Conservation (phyloP, 2,797 vertebrate genomes). For the Malacoraja senta region DNA sequence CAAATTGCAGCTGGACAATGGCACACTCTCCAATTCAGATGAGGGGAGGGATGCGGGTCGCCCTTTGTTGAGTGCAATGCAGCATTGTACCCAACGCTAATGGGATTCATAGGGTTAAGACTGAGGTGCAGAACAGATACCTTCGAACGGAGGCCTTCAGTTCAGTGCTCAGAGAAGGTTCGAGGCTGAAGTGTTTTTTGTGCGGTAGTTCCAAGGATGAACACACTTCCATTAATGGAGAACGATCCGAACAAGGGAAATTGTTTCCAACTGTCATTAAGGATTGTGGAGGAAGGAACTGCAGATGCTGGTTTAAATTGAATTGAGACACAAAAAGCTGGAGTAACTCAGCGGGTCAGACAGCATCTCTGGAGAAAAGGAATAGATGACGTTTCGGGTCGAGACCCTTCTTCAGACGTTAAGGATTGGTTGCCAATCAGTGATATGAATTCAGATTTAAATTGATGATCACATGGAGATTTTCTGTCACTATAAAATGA, state of each 20-base stretch:
- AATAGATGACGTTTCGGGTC: too few species aligned
- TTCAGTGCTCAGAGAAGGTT: not conserved
- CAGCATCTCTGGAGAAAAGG: too few species aligned
- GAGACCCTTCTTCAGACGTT: too few species aligned
- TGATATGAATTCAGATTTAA: not conserved
- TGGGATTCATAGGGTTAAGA: conserved; percentile 3
- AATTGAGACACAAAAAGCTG: too few species aligned
- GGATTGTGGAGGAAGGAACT: not conserved
- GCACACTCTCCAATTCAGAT: conserved; percentile 7
- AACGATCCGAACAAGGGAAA: not conserved
- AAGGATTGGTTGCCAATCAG: not conserved
- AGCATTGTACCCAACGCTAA: not conserved
- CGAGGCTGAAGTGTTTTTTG: not conserved
- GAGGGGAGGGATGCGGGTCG: too few species aligned
- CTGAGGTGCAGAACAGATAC: not conserved
- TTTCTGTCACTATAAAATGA: not conserved
- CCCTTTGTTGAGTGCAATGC: not conserved
- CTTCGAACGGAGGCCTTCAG: not conserved
- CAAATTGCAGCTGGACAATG: conserved; percentile 26
- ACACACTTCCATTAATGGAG: not conserved
- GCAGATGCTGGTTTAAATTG: too few species aligned
- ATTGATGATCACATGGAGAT: not conserved
- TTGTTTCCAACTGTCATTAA: not conserved
- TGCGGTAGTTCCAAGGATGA: not conserved
- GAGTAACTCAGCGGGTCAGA: too few species aligned